These are phyloP conservation scores for Xestia sexstrigata DNA, from an alignment of 2,888 invertebrate genomes.

Conservation along the genomic window DNA sequence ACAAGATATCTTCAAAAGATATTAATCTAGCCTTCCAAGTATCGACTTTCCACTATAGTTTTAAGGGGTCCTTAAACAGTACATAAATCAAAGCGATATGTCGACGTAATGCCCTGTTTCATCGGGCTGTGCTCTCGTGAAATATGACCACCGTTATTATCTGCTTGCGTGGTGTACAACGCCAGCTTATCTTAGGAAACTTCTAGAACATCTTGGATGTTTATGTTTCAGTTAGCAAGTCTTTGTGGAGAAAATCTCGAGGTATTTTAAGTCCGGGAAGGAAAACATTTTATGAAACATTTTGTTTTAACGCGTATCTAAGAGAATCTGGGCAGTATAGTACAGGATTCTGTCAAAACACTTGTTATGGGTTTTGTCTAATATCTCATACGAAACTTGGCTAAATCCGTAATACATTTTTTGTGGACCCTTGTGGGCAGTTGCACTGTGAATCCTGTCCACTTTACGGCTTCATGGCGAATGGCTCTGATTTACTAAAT, in stretches of 20 bases:
- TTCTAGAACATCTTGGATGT: constrained; percentile 62
- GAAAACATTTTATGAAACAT: constrained; percentile 33
- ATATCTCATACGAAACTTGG: constrained; percentile 27
- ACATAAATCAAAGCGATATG: constrained; percentile 89
- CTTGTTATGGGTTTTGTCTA: constrained; percentile 32
- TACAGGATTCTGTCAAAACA: background rate
- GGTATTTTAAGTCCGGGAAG: constrained; percentile 17
- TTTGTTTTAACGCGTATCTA: constrained; percentile 24
- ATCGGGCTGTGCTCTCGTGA: constrained; percentile 84
- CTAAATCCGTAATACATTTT: constrained; percentile 30
- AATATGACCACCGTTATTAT: constrained; percentile 86
- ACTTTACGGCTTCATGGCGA: background rate
- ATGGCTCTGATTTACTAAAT: background rate
- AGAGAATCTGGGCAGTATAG: background rate
- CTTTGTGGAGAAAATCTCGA: constrained; percentile 27
- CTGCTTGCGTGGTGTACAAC: constrained; percentile 67
- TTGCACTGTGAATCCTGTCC: background rate
- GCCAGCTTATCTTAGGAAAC: constrained; percentile 60
- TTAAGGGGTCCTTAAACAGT: constrained; percentile 87
- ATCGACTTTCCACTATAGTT: constrained; percentile 83
- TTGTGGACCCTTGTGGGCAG: background rate
- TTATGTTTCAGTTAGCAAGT: constrained; percentile 56
- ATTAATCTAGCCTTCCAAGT: constrained; percentile 60
- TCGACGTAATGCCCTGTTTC: constrained; percentile 85
- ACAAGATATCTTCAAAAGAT: constrained; percentile 25